Evolutionary conservation across 2,888 invertebrate genomes (phyloP).

Genomic region (Calliscelio sp.): DNA sequence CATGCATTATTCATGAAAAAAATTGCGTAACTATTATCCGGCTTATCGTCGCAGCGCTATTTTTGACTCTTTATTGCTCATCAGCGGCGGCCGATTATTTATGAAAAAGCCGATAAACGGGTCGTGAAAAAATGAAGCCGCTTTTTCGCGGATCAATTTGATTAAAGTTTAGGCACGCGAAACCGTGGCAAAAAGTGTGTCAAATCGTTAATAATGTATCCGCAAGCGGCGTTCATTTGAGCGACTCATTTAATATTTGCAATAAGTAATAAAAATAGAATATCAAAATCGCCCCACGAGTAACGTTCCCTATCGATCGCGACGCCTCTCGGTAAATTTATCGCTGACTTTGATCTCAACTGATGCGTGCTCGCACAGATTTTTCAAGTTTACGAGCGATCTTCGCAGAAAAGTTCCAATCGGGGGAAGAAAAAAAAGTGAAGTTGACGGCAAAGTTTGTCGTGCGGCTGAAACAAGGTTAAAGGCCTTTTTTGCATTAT

Average conservation of each 20-base stretch:
- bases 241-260: constrained; percentile 37
- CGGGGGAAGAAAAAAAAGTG: constrained; percentile 10
- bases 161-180: constrained; percentile 13
- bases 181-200: constrained; percentile 9
- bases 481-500: constrained; percentile 16
- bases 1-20: neutral
- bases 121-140: neutral
- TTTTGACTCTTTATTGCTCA: neutral
- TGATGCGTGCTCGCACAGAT: constrained; percentile 25
- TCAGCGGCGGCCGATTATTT: neutral
- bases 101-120: neutral
- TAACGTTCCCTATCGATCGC: constrained; percentile 32
- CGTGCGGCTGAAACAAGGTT: constrained; percentile 30
- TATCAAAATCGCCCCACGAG: constrained; percentile 30
- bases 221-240: no score
- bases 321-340: constrained; percentile 45
- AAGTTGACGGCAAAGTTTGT: constrained; percentile 7
- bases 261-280: constrained; percentile 56
- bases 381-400: constrained; percentile 43
- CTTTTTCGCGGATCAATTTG: neutral
- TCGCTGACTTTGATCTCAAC: constrained; percentile 48
- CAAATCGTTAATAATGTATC: constrained; percentile 37
- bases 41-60: neutral
- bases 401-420: constrained; percentile 17
- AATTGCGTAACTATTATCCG: neutral